Evolutionary conservation across 2,888 invertebrate genomes (phyloP).

Genomic region (Tipula vernalis): DNA sequence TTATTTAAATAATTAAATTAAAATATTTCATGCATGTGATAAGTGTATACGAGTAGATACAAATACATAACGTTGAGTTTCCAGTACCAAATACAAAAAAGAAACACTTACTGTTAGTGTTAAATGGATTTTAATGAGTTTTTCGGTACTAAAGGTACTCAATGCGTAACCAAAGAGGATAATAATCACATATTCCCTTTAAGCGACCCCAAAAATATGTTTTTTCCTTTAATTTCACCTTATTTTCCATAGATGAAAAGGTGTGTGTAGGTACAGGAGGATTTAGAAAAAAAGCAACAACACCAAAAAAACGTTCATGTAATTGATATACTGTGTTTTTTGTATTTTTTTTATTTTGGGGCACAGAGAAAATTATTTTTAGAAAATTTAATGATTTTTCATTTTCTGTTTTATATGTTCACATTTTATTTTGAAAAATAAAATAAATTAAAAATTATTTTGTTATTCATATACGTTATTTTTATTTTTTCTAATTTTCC

Average conservation of each 20-base stretch:
- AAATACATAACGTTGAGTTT: not conserved
- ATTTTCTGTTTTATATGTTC: not conserved
- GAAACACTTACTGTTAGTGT: not conserved
- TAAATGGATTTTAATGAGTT: not conserved
- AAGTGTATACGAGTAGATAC: not conserved
- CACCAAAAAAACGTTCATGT: not conserved
- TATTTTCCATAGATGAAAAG: not conserved
- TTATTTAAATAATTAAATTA: not conserved
- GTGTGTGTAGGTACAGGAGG: not conserved
- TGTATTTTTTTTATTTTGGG: not conserved
- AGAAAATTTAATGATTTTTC: not conserved
- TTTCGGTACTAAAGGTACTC: not conserved
- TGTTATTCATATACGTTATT: not conserved
- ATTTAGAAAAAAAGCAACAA: not conserved
- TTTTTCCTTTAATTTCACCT: not conserved
- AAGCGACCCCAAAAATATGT: not conserved
- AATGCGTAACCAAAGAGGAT: not conserved
- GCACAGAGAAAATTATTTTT: not conserved
- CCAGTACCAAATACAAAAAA: not conserved
- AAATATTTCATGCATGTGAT: not conserved
- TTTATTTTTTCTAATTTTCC: not conserved
- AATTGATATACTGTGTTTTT: not conserved
- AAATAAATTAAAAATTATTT: not conserved
- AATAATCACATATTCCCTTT: not conserved
- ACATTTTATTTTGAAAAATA: not conserved